Base-by-base conservation (phyloP, 2,888 invertebrate species). In the Melanotus villosus region DNA sequence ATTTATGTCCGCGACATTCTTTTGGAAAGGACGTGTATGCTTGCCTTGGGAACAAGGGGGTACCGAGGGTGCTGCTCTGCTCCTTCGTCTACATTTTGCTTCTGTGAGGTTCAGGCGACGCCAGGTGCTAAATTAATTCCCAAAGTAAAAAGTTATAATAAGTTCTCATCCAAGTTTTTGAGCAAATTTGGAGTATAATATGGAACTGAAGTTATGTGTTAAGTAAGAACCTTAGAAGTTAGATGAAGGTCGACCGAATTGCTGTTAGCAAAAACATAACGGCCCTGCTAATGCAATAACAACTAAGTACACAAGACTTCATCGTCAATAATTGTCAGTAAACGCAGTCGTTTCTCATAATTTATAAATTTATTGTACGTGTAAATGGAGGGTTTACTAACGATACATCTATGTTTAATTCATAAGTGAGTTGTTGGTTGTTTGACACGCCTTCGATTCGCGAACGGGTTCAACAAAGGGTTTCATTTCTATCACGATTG, bases 1-100 rank as follows among this genome's bases (percentile, higher is more conserved):
- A 64, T 68, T 68, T 68, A 68, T 68, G 23, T 56, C 32, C 26
- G 43, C 43, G 56, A 62, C 50, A 52, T 62, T 62, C 62, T 26
- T 52, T 62, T 47, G n/a, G 47, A 60, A 43, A 18, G 59, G 43
- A 43, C 59, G 43, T 59, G 45, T 59, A 32, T 47, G 47, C 34
- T 34, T 47, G 32, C 14, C 16, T 43, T 16, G 36, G 30, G 32
- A 34, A 19, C 47, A n/a, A n/a, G n/a, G n/a, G 41, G 2, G 4
- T 26, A 34, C 34, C 21, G n/a, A 57, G 38, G 19, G 19, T 18
- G 9, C 59, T 38, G n/a, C 16, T 59, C 21, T 62, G 34, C 14
- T 23, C 26, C 18, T 62, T 32, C 38, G 5, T 57, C 57, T 6
- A 23, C n/a, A n/a, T n/a, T n/a, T n/a, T n/a, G n/a, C n/a, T n/a